Percentiles rank a stretch among this genome's conserved stretches.
phyloP scores from a whole-genome alignment of 2,888 invertebrate genomes.

The Hololepta plana region DNA sequence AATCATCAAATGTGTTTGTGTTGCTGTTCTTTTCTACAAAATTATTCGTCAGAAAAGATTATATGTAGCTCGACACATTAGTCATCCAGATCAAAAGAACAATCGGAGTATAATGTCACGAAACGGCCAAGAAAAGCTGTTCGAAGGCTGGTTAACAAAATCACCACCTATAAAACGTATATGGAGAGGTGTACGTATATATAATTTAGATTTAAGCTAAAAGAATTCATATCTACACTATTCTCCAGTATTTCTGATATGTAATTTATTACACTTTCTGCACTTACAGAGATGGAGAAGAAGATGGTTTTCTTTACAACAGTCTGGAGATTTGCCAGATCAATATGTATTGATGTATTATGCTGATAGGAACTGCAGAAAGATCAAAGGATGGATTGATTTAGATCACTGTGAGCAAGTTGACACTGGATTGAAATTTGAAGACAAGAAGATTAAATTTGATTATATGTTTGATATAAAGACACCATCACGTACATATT shows the following conservation, averaged over 20 bases:
- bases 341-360: constrained; percentile 90
- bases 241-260: constrained; percentile 3
- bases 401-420: constrained; percentile 94
- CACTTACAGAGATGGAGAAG: constrained; percentile 97
- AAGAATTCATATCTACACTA: not conserved
- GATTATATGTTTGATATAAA: constrained; percentile 78
- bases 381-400: constrained; percentile 78
- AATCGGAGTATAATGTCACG: constrained; percentile 1
- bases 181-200: constrained; percentile 76
- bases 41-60: too few species aligned
- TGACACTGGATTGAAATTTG: constrained; percentile 71
- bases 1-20: too few species aligned
- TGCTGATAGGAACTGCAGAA: constrained; percentile 69
- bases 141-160: constrained; percentile 90
- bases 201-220: constrained; percentile 1
- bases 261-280: too few species aligned
- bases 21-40: too few species aligned
- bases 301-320: constrained; percentile 83
- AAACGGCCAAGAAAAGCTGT: constrained; percentile 46
- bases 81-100: too few species aligned
- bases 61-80: too few species aligned
- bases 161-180: constrained; percentile 85
- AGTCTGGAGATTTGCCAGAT: constrained; percentile 81
- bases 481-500: constrained; percentile 78
- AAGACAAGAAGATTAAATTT: constrained; percentile 62